Evolutionary conservation across 2,888 invertebrate genomes (phyloP).

Genomic region (Acanthoscelides obtectus): DNA sequence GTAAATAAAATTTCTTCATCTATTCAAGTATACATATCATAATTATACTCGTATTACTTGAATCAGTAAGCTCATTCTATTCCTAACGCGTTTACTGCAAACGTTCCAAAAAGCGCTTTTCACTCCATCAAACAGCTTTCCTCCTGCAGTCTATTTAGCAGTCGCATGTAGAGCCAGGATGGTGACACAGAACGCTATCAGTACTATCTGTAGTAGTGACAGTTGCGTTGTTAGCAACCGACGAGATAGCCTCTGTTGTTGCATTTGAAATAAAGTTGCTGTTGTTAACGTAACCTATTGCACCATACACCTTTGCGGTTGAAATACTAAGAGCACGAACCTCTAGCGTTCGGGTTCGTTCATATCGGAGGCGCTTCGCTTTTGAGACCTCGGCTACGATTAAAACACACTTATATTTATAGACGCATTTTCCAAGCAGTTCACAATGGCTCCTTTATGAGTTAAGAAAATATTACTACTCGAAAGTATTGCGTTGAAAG

Average conservation of each 20-base stretch:
- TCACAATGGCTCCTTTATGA: too few relatives aligned
- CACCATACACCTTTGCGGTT: slow-evolving; percentile 33
- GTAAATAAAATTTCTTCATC: not conserved
- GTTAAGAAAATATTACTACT: too few relatives aligned
- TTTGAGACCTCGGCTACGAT: too few relatives aligned
- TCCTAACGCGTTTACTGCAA: slow-evolving; percentile 30
- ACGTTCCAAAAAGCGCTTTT: slow-evolving; percentile 26
- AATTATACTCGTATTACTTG: slow-evolving; percentile 8
- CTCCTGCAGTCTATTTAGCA: slow-evolving; percentile 26
- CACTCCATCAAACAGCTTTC: too few relatives aligned
- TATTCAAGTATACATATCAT: not conserved
- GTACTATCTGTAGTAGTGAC: too few relatives aligned
- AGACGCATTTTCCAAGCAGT: too few relatives aligned
- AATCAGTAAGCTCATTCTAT: slow-evolving; percentile 11
- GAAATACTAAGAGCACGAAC: slow-evolving; percentile 39
- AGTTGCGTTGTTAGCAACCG: slow-evolving; percentile 7
- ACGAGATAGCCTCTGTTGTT: slow-evolving; percentile 11
- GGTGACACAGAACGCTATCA: slow-evolving; percentile 33
- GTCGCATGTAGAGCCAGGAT: slow-evolving; percentile 35
- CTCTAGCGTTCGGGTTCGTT: too few relatives aligned
- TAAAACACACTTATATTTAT: too few relatives aligned
- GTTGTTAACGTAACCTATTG: slow-evolving; percentile 32
- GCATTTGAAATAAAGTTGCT: slow-evolving; percentile 22
- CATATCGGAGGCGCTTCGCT: too few relatives aligned
- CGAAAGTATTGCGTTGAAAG: too few relatives aligned